Evolutionary conservation across 2,797 vertebrate genomes (phyloP).

Genomic region (Huso huso): DNA sequence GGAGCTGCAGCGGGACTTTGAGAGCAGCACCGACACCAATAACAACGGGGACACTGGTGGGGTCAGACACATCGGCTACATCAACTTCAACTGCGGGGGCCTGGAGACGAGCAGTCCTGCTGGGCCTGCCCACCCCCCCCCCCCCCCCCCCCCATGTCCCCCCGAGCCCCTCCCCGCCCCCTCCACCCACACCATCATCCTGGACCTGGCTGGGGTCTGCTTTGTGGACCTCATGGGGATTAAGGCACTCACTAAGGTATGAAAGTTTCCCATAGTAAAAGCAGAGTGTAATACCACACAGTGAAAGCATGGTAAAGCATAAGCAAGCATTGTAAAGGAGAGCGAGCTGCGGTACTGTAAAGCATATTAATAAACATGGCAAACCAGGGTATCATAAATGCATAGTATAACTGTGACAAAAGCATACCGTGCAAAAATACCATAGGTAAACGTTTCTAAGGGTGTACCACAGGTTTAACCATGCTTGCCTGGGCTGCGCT

Average conservation of each 20-base stretch:
- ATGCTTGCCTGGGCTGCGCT: not conserved
- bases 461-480: conserved; percentile 11
- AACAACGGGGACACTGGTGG: conserved; percentile 48
- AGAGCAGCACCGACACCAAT: conserved; percentile 52
- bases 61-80: conserved; percentile 53
- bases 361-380: not conserved
- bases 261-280: no score
- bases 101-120: conserved; percentile 18
- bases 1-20: conserved; percentile 83
- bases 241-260: conserved; percentile 78
- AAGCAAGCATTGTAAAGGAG: no score
- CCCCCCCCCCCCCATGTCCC: conserved; percentile 48
- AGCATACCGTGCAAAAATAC: not conserved
- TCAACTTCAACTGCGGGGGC: conserved; percentile 54
- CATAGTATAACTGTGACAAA: no score
- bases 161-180: conserved; percentile 57
- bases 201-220: conserved; percentile 83
- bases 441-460: not conserved
- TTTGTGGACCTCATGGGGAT: conserved; percentile 87
- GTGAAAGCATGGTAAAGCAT: no score
- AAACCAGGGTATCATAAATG: no score
- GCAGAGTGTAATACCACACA: no score
- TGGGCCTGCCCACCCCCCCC: conserved; percentile 34
- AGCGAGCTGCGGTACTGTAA: no score
- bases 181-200: conserved; percentile 81